phyloP scores from a whole-genome alignment of 2,888 invertebrate species.

The Choristoneura rosaceana region DNA sequence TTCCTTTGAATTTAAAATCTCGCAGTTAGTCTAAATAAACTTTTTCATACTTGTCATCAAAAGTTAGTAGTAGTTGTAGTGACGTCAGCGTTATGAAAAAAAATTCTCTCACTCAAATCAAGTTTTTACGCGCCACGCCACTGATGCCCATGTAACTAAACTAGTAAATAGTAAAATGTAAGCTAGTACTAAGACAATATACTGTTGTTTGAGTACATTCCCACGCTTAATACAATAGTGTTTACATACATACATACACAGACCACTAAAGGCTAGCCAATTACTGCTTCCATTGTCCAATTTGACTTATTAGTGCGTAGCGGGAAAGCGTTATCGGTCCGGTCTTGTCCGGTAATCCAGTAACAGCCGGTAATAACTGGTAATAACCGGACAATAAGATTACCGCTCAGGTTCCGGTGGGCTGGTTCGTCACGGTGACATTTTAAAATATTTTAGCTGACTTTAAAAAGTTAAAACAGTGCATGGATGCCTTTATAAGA shows the following conservation, averaged over 20 bases:
- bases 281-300: conserved; percentile 69
- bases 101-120: too few species aligned
- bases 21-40: too few species aligned
- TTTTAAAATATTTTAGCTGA: background rate
- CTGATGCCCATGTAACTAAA: too few species aligned
- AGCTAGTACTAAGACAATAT: background rate
- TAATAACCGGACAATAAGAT: conserved; percentile 18
- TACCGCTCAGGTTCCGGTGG: background rate
- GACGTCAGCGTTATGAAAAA: too few species aligned
- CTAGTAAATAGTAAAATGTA: background rate
- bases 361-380: conserved; percentile 9
- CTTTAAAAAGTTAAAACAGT: background rate
- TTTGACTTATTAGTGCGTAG: conserved; percentile 73
- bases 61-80: too few species aligned
- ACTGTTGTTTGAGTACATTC: background rate
- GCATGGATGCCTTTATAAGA: background rate
- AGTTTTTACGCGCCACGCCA: too few species aligned
- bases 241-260: conserved; percentile 11
- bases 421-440: background rate
- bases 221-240: conserved; percentile 10
- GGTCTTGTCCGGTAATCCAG: conserved; percentile 30
- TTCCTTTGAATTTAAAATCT: too few species aligned
- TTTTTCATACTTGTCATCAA: too few species aligned
- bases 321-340: conserved; percentile 56
- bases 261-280: conserved; percentile 24